Percentiles rank a stretch among this genome's conserved stretches.
Conservation (phyloP, 2,113 vertebrate species). For the Madoqua kirkii region DNA sequence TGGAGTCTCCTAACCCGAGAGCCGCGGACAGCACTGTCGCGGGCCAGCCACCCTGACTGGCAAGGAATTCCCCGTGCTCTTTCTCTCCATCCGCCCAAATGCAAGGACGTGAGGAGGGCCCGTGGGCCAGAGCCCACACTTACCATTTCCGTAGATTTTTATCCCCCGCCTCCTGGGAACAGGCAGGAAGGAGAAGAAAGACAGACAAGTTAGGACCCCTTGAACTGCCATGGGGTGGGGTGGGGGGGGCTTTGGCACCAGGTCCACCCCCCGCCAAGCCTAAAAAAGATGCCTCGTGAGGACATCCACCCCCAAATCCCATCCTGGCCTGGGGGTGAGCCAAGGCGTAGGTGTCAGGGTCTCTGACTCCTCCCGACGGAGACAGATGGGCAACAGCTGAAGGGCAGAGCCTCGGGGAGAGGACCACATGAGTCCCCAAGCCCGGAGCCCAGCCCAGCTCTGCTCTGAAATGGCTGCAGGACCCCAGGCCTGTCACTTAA, state of each 20-base stretch:
- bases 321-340: not conserved
- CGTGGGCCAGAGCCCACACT: not conserved
- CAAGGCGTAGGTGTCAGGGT: not conserved
- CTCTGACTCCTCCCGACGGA: not conserved
- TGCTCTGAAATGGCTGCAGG: not conserved
- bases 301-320: not conserved
- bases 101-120: not conserved
- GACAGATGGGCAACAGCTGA: not conserved
- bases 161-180: slow-evolving; percentile 56
- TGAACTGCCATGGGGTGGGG: not conserved
- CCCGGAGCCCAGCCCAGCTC: not conserved
- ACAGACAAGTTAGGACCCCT: slow-evolving; percentile 26
- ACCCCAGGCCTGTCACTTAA: not conserved
- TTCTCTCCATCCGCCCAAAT: not conserved
- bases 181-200: slow-evolving; percentile 44
- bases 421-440: not conserved
- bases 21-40: not conserved
- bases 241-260: not conserved
- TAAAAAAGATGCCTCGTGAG: not conserved
- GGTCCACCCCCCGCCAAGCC: not conserved
- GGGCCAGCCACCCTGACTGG: not conserved
- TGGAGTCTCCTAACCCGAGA: not conserved
- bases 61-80: rapidly evolving
- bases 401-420: not conserved
- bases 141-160: slow-evolving; percentile 60